Conservation (phyloP, 2,888 invertebrate species). For the Arctia plantaginis region DNA sequence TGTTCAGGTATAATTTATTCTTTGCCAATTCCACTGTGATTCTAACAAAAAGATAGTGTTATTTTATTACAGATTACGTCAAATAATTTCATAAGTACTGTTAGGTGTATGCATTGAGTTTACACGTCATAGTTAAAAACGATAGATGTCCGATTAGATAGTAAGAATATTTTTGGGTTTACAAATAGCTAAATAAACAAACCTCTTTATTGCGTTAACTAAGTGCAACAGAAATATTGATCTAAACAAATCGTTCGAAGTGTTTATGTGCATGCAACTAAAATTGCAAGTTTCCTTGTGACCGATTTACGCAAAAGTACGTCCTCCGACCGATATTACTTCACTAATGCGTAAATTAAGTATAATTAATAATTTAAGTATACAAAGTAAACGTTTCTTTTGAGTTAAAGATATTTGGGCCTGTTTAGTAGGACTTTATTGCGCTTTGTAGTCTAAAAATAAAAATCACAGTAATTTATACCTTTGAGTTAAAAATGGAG, state of each 20-base stretch:
- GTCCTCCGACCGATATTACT: slow-evolving; percentile 61
- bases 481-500: not conserved
- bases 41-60: not conserved
- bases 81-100: not conserved
- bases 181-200: not conserved
- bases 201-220: not conserved
- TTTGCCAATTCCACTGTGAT: not conserved
- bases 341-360: too few species aligned
- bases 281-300: slow-evolving; percentile 61
- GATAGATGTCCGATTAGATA: not conserved
- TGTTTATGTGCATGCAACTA: slow-evolving; percentile 58
- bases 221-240: slow-evolving; percentile 11
- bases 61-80: not conserved
- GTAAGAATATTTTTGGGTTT: not conserved
- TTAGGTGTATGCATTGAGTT: not conserved
- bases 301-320: slow-evolving; percentile 63
- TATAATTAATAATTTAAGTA: slow-evolving; percentile 42
- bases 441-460: not conserved
- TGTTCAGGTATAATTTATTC: not conserved
- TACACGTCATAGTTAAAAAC: not conserved
- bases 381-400: slow-evolving; percentile 43
- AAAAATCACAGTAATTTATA: not conserved
- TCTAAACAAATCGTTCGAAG: slow-evolving; percentile 36
- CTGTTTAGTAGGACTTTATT: slow-evolving; percentile 24
- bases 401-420: slow-evolving; percentile 37